Base-by-base conservation (phyloP, 2,113 vertebrate genomes). In the Alosa alosa region DNA sequence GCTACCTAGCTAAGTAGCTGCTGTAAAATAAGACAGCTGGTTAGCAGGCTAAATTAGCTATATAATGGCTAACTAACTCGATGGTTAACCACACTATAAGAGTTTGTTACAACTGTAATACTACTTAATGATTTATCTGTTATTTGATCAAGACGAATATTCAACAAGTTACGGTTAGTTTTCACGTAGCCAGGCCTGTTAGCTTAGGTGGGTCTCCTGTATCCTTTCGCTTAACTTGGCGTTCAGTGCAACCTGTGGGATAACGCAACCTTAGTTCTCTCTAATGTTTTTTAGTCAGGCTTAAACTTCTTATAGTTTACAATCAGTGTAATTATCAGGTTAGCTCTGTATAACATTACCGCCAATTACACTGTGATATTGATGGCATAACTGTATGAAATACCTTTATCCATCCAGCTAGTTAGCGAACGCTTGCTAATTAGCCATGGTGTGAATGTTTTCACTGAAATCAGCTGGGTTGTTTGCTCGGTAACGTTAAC, bases 391-490 rank as follows among this genome's bases (percentile, higher is more conserved):
- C 64, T 60, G 17, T n/a, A 60, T 20, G 31, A 25, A 72, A 25
- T 72, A 31, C 64, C 64, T 72, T 72, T 9, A 72, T 72, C 64
- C 64, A 72, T 72, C 18, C 20, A 60, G 55, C 55, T 60, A 72
- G 64, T 72, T 72, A 72, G 64, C 64, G 64, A 72, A 25, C 64
- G 31, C 25, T 72, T 11, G 64, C 64, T 72, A 72, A 72, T 72
- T 72, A 72, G 64, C 64, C 64, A 36, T 72, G 64, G 64, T 72
- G 64, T 72, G 25, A 68, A 68, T 72, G 64, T 72, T 72, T 72
- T 31, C 64, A 36, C 8, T 25, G 25, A 72, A 72, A 72, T 68
- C 60, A 68, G 60, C 60, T 68, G 60, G 25, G 60, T 68, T 68
- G 22, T 25, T 68, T 25, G n/a, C 60, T 25, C 25, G n/a, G n/a